These are phyloP conservation scores for Thumatha senex DNA, from an alignment of 2,888 invertebrate genomes.

Conservation along the genomic window DNA sequence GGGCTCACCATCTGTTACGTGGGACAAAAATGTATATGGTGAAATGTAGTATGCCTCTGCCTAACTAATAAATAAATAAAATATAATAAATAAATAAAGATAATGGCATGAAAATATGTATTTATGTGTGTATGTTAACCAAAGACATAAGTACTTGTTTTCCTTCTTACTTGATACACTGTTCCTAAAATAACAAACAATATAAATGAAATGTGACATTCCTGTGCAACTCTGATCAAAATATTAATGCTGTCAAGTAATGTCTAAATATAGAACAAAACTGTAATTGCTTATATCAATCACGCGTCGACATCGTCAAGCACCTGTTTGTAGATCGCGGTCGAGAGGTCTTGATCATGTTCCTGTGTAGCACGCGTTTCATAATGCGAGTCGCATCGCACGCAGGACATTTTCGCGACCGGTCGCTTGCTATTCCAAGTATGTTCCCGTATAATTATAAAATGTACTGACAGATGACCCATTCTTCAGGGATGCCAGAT, in stretches of 20 bases:
- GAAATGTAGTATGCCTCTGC: too few relatives aligned
- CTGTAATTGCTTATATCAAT: conserved; percentile 43
- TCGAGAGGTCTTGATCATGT: conserved; percentile 68
- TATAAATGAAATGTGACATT: conserved; percentile 25
- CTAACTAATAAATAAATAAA: too few relatives aligned
- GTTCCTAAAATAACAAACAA: conserved; percentile 18
- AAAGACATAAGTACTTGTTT: too few relatives aligned
- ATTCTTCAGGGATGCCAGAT: conserved; percentile 37
- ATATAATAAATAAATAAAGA: too few relatives aligned
- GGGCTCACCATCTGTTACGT: too few relatives aligned
- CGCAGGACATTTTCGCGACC: conserved; percentile 64
- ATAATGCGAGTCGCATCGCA: conserved; percentile 62
- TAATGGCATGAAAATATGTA: too few relatives aligned
- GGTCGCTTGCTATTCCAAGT: conserved; percentile 63
- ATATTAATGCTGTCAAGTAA: conserved; percentile 40
- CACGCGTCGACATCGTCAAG: conserved; percentile 42
- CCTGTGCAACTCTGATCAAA: conserved; percentile 32
- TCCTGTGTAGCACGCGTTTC: conserved; percentile 51
- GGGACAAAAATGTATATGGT: too few relatives aligned
- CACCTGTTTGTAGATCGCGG: conserved; percentile 78
- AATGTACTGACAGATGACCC: conserved; percentile 71
- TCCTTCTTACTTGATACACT: background rate
- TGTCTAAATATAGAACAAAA: conserved; percentile 41
- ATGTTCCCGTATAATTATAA: conserved; percentile 71
- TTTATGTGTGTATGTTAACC: too few relatives aligned